Evolutionary conservation across 2,888 invertebrate genomes (phyloP).

Genomic region (Caenorhabditis sp.): DNA sequence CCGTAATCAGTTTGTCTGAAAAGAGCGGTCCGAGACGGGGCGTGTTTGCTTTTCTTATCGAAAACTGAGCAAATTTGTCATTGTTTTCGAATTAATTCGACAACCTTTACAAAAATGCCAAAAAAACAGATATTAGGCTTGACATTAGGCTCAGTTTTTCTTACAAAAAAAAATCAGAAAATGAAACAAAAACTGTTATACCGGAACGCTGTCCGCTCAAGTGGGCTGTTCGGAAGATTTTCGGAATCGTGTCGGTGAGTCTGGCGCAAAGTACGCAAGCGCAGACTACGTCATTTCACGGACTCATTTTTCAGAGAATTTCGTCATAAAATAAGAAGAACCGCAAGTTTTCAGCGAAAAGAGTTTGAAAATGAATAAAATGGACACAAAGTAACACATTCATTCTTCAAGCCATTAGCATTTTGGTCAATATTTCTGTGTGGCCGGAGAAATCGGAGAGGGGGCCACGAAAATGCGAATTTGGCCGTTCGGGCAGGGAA

Average conservation of each 20-base stretch:
- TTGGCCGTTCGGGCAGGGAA: not conserved
- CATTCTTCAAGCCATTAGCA: too few species aligned
- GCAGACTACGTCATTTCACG: not conserved
- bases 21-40: not conserved
- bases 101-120: not conserved
- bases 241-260: not conserved
- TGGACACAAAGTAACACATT: too few species aligned
- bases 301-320: not conserved
- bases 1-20: too few species aligned
- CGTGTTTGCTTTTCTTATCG: slow-evolving; percentile 3
- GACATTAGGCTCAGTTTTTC: too few species aligned
- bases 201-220: too few species aligned
- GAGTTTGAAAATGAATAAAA: not conserved
- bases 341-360: not conserved
- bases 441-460: too few species aligned
- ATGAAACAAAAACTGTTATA: too few species aligned
- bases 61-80: not conserved
- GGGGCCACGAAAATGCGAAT: slow-evolving; percentile 43
- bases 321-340: not conserved
- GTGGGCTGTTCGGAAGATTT: too few species aligned
- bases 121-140: too few species aligned
- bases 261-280: slow-evolving; percentile 1
- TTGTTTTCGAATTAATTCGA: not conserved
- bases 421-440: not conserved
- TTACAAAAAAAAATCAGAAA: too few species aligned